Evolutionary conservation across 2,797 vertebrate genomes (phyloP).

Genomic region (Chelon labrosus): DNA sequence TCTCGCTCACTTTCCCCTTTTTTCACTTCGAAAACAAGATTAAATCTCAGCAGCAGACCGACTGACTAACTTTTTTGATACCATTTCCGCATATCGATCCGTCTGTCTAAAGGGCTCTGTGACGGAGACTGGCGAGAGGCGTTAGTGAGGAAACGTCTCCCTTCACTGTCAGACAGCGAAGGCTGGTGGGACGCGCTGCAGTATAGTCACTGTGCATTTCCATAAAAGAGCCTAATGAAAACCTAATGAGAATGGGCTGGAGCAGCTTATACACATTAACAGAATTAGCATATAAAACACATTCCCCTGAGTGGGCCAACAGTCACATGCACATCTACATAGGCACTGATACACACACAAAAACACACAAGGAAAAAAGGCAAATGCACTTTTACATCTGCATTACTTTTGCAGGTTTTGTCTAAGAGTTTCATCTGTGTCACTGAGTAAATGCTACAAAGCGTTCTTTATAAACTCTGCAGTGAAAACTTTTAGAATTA

Average conservation of each 20-base stretch:
- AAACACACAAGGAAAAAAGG: neutral
- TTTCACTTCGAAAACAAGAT: constrained; percentile 28
- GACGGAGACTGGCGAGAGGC: constrained; percentile 12
- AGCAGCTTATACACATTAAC: constrained; percentile 82
- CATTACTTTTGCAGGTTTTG: constrained; percentile 10
- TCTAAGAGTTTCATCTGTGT: neutral
- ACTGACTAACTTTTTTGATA: constrained; percentile 14
- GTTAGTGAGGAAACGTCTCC: constrained; percentile 35
- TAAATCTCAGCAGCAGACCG: constrained; percentile 11
- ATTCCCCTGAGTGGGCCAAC: constrained; percentile 60
- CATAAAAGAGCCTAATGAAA: constrained; percentile 83
- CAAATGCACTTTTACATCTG: constrained; percentile 40
- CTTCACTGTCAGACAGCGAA: constrained; percentile 41
- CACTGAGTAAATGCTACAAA: neutral
- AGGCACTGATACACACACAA: constrained; percentile 18
- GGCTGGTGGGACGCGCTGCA: constrained; percentile 37
- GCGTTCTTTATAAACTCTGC: neutral
- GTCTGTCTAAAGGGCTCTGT: neutral
- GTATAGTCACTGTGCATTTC: constrained; percentile 67
- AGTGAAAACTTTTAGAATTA: constrained; percentile 5
- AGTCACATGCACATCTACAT: constrained; percentile 34
- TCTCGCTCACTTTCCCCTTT: neutral
- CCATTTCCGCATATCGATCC: constrained; percentile 12
- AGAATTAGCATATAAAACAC: constrained; percentile 83
- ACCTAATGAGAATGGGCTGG: constrained; percentile 83